phyloP scores from a whole-genome alignment of 2,888 invertebrate genomes.

The Eupithecia inturbata region DNA sequence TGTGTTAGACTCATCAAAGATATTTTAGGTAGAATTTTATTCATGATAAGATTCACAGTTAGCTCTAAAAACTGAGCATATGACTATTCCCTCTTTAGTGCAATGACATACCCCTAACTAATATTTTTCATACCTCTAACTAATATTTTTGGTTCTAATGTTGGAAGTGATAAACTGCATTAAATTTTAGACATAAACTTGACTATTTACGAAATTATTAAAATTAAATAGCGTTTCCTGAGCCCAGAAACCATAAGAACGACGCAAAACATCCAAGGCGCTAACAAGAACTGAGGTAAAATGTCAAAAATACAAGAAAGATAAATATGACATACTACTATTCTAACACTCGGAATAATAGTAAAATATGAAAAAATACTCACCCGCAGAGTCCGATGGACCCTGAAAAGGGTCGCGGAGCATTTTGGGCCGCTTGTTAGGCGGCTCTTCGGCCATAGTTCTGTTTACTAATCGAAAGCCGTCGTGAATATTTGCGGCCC shows the following conservation, averaged over 20 bases:
- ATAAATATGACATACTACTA: conserved; percentile 77
- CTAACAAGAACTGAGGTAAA: conserved; percentile 77
- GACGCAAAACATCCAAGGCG: conserved; percentile 81
- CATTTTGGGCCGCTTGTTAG: conserved; percentile 97
- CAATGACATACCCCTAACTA: no score
- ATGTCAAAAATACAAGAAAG: conserved; percentile 78
- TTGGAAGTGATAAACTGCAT: background rate
- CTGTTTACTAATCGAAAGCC: conserved; percentile 88
- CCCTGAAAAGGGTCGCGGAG: conserved; percentile 92
- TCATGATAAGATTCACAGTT: background rate
- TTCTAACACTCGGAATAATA: conserved; percentile 66
- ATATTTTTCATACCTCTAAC: no score
- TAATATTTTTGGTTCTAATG: conserved; percentile 1
- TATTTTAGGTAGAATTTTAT: background rate
- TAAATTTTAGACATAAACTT: conserved; percentile 7
- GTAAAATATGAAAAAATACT: conserved; percentile 78
- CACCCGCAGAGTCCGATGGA: conserved; percentile 91
- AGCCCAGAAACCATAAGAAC: conserved; percentile 70
- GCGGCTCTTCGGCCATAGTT: conserved; percentile 98
- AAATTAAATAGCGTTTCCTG: background rate
- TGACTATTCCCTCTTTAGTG: background rate
- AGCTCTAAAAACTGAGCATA: background rate
- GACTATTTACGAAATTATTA: background rate
- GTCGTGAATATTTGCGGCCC: conserved; percentile 85
- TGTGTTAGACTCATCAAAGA: background rate